These are phyloP conservation scores for Acleris laterana DNA, from an alignment of 2,888 invertebrate species.

Conservation along the genomic window DNA sequence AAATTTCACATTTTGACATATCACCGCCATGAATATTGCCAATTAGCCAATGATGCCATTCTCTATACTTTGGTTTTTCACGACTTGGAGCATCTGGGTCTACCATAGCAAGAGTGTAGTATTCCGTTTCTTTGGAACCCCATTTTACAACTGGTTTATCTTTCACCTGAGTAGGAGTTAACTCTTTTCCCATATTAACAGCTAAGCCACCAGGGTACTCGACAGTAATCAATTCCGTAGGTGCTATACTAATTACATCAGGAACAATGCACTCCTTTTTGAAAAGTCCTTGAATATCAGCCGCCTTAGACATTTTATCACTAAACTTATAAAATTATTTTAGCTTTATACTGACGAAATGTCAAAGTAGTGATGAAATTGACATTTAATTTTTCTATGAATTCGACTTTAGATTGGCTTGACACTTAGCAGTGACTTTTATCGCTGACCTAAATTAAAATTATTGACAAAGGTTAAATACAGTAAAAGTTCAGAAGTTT, in stretches of 20 bases:
- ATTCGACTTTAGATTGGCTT: too few species aligned
- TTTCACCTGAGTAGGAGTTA: slow-evolving; percentile 89
- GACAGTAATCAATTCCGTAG: slow-evolving; percentile 78
- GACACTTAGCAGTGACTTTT: too few species aligned
- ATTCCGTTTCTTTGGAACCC: slow-evolving; percentile 82
- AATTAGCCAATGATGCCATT: slow-evolving; percentile 92
- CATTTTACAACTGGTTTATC: slow-evolving; percentile 87
- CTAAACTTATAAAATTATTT: not conserved
- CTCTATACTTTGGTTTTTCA: slow-evolving; percentile 86
- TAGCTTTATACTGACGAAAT: not conserved
- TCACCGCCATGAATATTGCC: slow-evolving; percentile 88
- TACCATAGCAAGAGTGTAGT: slow-evolving; percentile 86
- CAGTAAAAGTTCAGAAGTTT: too few species aligned
- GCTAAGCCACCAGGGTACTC: slow-evolving; percentile 76
- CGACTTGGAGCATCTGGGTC: slow-evolving; percentile 93
- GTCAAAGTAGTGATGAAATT: not conserved
- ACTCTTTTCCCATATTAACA: slow-evolving; percentile 86
- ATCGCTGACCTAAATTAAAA: too few species aligned
- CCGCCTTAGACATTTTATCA: slow-evolving; percentile 46
- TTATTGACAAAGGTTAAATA: too few species aligned
- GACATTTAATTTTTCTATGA: not conserved
- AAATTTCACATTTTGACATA: slow-evolving; percentile 85
- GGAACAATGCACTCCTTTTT: slow-evolving; percentile 86
- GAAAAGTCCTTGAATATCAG: slow-evolving; percentile 61
- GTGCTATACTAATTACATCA: slow-evolving; percentile 86